Conservation (phyloP, 2,888 invertebrate genomes). For the Julus scandinavius region DNA sequence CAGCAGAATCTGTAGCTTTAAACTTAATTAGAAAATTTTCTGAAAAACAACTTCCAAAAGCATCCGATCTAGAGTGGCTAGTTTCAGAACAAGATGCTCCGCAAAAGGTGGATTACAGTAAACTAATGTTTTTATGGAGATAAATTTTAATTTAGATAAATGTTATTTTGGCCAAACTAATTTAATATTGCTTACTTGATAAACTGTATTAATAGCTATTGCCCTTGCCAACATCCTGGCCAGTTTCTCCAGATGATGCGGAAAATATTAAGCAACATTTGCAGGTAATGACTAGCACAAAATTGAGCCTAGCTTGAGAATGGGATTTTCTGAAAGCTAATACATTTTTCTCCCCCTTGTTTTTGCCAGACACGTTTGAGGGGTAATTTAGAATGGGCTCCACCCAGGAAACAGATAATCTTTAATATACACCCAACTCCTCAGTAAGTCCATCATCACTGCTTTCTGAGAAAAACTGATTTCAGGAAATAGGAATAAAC, state of each 20-base stretch:
- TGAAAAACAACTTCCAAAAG: conserved; percentile 79
- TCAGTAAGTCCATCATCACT: conserved; percentile 69
- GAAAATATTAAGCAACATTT: conserved; percentile 65
- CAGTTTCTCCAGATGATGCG: conserved; percentile 75
- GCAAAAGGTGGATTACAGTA: conserved; percentile 70
- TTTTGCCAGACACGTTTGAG: conserved; percentile 70
- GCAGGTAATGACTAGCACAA: conserved; percentile 57
- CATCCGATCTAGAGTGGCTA: conserved; percentile 82
- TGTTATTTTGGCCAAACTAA: neutral
- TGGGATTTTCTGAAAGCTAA: neutral
- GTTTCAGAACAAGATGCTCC: conserved; percentile 82
- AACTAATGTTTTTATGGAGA: neutral
- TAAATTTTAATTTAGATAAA: neutral
- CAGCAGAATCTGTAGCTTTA: conserved; percentile 83
- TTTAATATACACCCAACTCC: conserved; percentile 78
- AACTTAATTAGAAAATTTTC: conserved; percentile 80
- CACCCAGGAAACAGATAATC: conserved; percentile 84
- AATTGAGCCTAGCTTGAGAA: neutral
- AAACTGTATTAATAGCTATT: conserved; percentile 69
- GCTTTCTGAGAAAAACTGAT: neutral
- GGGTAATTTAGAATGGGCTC: conserved; percentile 85
- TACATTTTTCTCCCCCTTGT: conserved; percentile 37
- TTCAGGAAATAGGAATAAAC: neutral
- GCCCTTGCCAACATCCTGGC: conserved; percentile 79
- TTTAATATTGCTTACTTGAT: neutral